These are phyloP conservation scores for Oryctolagus cuniculus DNA, from an alignment of 2,113 vertebrate species.

Conservation along the genomic window DNA sequence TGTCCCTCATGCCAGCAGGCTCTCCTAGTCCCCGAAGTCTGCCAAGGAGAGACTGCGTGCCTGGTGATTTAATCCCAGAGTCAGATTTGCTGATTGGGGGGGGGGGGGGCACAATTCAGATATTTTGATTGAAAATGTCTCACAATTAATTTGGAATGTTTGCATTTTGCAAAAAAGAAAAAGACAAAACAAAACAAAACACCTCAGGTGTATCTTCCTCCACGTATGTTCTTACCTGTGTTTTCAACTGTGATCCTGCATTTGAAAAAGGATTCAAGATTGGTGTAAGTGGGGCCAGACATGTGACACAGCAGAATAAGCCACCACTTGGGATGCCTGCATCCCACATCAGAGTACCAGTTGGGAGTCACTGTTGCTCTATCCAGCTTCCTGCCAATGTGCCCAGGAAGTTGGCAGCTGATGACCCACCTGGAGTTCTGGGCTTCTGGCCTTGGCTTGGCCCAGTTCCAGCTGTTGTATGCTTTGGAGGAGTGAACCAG, in stretches of 20 bases:
- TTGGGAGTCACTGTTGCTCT: too few relatives aligned
- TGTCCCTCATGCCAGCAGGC: background rate
- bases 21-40: background rate
- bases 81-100: slow-evolving; percentile 23
- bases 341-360: too few relatives aligned
- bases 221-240: background rate
- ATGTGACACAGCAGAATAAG: too few relatives aligned
- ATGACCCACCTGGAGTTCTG: too few relatives aligned
- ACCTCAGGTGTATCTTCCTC: background rate
- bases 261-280: background rate
- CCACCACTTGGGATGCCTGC: too few relatives aligned
- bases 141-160: slow-evolving; percentile 39
- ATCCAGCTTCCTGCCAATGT: too few relatives aligned
- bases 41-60: background rate
- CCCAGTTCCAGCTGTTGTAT: too few relatives aligned
- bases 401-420: too few relatives aligned
- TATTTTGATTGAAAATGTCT: slow-evolving; percentile 46
- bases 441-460: too few relatives aligned
- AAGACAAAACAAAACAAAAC: background rate
- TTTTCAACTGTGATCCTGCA: slow-evolving; percentile 32
- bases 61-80: slow-evolving; percentile 53
- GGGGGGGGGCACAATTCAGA: background rate
- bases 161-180: background rate
- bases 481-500: too few relatives aligned
- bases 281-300: background rate